phyloP scores from a whole-genome alignment of 2,888 invertebrate genomes.

The Acrocyrtus sp. region DNA sequence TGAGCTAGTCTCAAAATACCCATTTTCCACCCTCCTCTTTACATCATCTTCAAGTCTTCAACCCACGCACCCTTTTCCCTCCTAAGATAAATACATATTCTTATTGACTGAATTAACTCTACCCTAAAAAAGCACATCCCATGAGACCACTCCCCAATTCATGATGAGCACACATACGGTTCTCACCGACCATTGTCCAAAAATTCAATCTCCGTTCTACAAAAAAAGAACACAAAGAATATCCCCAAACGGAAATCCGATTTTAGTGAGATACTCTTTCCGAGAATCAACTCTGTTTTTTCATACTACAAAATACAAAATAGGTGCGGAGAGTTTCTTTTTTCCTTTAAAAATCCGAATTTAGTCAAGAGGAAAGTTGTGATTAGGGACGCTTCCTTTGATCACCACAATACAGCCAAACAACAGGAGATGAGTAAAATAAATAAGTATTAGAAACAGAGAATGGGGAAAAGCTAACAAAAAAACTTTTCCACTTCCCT shows the following conservation, averaged over 20 bases:
- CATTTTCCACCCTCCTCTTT: too few species aligned
- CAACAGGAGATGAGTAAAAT: constrained; percentile 6
- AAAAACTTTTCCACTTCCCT: neutral
- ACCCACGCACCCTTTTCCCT: neutral
- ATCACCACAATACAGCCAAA: neutral
- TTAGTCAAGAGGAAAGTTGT: constrained; percentile 40
- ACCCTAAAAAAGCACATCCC: too few species aligned
- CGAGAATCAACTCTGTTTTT: neutral
- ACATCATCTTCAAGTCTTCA: neutral
- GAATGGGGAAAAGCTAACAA: neutral
- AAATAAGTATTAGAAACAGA: neutral
- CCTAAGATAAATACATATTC: too few species aligned
- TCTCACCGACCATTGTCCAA: too few species aligned
- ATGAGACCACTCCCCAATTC: too few species aligned
- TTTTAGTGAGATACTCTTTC: too few species aligned
- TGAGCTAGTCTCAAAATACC: too few species aligned
- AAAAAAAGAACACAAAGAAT: constrained; percentile 12
- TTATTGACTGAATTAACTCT: too few species aligned
- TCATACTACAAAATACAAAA: too few species aligned
- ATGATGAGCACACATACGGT: too few species aligned
- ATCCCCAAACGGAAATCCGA: constrained; percentile 49
- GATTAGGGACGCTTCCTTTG: constrained; percentile 30
- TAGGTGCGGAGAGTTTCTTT: too few species aligned
- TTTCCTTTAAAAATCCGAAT: too few species aligned
- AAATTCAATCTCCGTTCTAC: constrained; percentile 33